Evolutionary conservation across 2,888 invertebrate genomes (phyloP).

Genomic region (Crossocerus cetratus): DNA sequence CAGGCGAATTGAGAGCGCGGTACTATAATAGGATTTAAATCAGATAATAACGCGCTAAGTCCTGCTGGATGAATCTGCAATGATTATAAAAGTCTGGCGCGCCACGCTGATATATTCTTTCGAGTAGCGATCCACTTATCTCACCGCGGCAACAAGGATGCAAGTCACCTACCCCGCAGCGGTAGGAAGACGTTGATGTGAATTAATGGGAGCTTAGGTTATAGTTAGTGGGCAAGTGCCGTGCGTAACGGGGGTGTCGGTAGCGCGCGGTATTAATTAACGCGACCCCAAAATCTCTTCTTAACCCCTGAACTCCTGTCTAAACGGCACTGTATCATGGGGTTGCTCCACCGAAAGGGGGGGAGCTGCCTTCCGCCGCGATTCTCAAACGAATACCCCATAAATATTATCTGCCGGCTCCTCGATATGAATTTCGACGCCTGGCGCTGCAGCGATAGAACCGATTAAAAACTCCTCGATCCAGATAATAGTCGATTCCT

Average conservation of each 20-base stretch:
- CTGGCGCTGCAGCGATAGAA: slow-evolving; percentile 57
- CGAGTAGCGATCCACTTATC: slow-evolving; percentile 63
- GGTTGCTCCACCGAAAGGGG: slow-evolving; percentile 45
- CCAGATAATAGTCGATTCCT: no score
- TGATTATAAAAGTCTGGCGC: slow-evolving; percentile 14
- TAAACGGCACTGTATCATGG: slow-evolving; percentile 61
- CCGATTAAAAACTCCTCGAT: slow-evolving; percentile 41
- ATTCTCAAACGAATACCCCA: slow-evolving; percentile 62
- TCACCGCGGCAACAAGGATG: slow-evolving; percentile 70
- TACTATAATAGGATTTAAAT: not conserved
- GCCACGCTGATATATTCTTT: slow-evolving; percentile 34
- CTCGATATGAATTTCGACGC: slow-evolving; percentile 47
- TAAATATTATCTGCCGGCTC: slow-evolving; percentile 64
- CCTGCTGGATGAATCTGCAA: not conserved
- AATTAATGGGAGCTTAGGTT: slow-evolving; percentile 76
- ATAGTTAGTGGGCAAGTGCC: slow-evolving; percentile 62
- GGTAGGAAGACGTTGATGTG: slow-evolving; percentile 76
- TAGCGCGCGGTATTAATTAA: slow-evolving; percentile 72
- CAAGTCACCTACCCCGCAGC: slow-evolving; percentile 71
- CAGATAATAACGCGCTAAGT: not conserved
- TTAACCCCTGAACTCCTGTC: slow-evolving; percentile 72
- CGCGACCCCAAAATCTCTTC: slow-evolving; percentile 74
- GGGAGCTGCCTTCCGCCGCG: slow-evolving; percentile 40
- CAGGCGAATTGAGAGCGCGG: no score
- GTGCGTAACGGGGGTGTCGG: slow-evolving; percentile 40